phyloP scores from a whole-genome alignment of 2,888 invertebrate genomes.

The Cheilosia scutellata region DNA sequence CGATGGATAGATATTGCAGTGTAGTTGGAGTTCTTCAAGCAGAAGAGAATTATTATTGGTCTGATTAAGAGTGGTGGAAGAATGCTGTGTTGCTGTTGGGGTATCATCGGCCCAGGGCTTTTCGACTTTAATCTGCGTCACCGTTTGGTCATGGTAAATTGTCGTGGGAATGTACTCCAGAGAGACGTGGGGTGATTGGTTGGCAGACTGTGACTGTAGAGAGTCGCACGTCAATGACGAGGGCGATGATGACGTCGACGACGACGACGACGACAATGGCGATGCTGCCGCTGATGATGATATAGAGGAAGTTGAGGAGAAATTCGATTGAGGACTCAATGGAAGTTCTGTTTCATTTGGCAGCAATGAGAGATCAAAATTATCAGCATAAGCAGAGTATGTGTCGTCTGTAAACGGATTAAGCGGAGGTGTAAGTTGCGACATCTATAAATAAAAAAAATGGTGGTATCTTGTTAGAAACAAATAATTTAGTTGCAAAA shows the following conservation, averaged over 20 bases:
- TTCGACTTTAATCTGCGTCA: conserved; percentile 83
- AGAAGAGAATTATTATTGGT: conserved; percentile 67
- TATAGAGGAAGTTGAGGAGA: conserved; percentile 83
- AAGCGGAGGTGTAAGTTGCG: conserved; percentile 57
- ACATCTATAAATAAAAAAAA: conserved; percentile 55
- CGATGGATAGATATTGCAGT: conserved; percentile 76
- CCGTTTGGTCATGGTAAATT: conserved; percentile 77
- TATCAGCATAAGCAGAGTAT: conserved; percentile 85
- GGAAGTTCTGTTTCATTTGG: conserved; percentile 85
- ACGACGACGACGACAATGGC: conserved; percentile 80
- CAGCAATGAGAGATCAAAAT: conserved; percentile 90
- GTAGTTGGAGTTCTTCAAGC: conserved; percentile 77
- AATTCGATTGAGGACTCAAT: conserved; percentile 83
- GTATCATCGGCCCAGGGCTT: conserved; percentile 80
- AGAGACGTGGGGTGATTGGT: conserved; percentile 64
- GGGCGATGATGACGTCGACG: conserved; percentile 16
- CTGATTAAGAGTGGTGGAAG: conserved; percentile 65
- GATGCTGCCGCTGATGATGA: conserved; percentile 84
- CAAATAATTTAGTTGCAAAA: not conserved
- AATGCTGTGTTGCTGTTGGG: conserved; percentile 39
- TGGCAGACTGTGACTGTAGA: conserved; percentile 24
- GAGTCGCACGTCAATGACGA: conserved; percentile 15
- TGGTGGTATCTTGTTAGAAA: not conserved
- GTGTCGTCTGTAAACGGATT: conserved; percentile 79
- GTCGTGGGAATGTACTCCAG: conserved; percentile 79